A percentile compares a stretch with the other conserved stretches of the same genome.
phyloP scores from a whole-genome alignment of 2,113 vertebrate genomes.

The Pteruthius melanotis region DNA sequence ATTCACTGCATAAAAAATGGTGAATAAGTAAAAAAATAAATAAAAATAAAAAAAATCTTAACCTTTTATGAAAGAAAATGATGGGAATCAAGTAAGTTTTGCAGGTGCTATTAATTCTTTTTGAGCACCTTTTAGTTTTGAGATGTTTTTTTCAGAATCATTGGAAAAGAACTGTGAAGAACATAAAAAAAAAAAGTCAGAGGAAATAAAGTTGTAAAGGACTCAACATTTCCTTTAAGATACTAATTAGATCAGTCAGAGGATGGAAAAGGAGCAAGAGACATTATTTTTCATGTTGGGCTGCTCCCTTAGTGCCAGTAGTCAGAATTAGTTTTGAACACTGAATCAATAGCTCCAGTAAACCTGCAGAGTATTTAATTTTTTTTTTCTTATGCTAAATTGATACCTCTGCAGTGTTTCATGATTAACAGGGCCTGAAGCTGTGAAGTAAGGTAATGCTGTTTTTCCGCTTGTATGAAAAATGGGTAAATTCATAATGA shows the following conservation, averaged over 20 bases:
- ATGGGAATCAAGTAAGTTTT: background rate
- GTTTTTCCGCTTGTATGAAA: conserved; percentile 49
- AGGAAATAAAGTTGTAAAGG: conserved; percentile 32
- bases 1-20: conserved; percentile 12
- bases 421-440: conserved; percentile 40
- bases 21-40: no score
- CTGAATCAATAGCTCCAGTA: conserved; percentile 27
- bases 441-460: conserved; percentile 17
- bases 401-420: conserved; percentile 60
- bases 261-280: background rate
- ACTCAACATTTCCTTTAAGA: background rate
- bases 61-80: conserved; percentile 39
- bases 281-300: background rate
- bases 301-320: background rate
- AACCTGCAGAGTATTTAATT: conserved; percentile 45
- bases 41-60: conserved; percentile 24
- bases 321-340: conserved; percentile 41
- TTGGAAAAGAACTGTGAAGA: conserved; percentile 35
- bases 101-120: conserved; percentile 44
- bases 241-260: conserved; percentile 43
- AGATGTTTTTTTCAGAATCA: conserved; percentile 10
- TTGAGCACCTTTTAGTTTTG: conserved; percentile 22
- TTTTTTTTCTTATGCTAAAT: conserved; percentile 55
- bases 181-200: conserved; percentile 39
- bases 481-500: conserved; percentile 54